phyloP scores from a whole-genome alignment of 2,888 invertebrate genomes.

The Crossocerus cetratus region DNA sequence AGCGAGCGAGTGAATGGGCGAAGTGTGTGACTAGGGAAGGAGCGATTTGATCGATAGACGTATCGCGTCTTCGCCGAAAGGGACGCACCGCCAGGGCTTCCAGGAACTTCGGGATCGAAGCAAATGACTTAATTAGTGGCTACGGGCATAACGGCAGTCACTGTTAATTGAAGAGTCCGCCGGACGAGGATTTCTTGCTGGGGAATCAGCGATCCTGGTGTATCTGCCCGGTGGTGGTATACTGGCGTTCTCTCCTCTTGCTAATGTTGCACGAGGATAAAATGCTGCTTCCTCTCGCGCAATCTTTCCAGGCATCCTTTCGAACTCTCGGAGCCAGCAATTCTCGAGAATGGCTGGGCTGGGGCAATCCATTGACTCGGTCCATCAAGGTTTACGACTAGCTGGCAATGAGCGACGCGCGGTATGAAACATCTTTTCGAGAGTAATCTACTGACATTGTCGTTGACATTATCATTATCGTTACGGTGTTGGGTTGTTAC shows the following conservation, averaged over 20 bases:
- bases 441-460: conserved; percentile 18
- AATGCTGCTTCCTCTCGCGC: no score
- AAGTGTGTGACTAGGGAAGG: neutral
- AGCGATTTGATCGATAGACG: conserved; percentile 6
- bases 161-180: conserved; percentile 19
- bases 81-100: neutral
- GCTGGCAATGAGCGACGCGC: neutral
- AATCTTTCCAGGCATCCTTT: no score
- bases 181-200: conserved; percentile 10
- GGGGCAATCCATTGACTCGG: no score
- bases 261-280: neutral
- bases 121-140: conserved; percentile 34
- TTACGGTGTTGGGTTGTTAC: no score
- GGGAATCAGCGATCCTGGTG: neutral
- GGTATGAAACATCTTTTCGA: conserved; percentile 4
- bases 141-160: conserved; percentile 18
- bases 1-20: no score
- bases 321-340: no score
- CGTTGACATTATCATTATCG: conserved; percentile 6
- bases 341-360: no score
- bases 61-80: conserved; percentile 8
- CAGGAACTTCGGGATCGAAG: conserved; percentile 26
- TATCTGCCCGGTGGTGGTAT: no score
- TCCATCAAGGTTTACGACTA: neutral
- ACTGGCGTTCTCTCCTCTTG: no score